Conservation (phyloP, 2,113 vertebrate genomes). For the Prunella fulvescens region DNA sequence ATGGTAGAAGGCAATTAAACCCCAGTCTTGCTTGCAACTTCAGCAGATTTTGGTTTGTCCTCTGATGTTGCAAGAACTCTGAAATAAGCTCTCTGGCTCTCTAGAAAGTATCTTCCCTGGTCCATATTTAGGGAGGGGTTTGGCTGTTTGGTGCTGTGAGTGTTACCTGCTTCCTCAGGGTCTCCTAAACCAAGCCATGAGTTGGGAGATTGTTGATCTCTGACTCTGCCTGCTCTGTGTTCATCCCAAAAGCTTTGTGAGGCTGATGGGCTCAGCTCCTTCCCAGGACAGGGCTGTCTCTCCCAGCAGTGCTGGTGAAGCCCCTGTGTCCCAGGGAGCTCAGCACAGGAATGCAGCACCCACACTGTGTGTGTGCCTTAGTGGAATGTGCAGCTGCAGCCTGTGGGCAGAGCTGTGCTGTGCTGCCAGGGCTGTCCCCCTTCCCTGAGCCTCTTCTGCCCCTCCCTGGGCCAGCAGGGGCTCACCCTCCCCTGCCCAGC, state of each 20-base stretch:
- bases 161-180: not conserved
- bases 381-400: not conserved
- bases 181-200: not conserved
- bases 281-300: not conserved
- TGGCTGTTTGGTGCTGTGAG: not conserved
- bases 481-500: not conserved
- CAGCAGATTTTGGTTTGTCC: not conserved
- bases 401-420: not conserved
- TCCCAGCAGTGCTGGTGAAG: not conserved
- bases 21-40: not conserved
- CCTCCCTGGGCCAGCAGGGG: not conserved
- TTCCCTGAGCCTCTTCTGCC: not conserved
- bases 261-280: not conserved
- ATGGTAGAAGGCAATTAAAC: not conserved
- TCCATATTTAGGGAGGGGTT: not conserved
- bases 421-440: not conserved
- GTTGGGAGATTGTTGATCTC: not conserved
- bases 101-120: not conserved
- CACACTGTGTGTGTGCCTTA: rapidly evolving
- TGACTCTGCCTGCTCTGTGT: not conserved
- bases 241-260: not conserved
- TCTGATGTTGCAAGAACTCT: not conserved
- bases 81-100: not conserved
- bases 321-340: not conserved
- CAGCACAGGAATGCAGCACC: not conserved